A percentile compares a stretch with the other conserved stretches of the same genome.
phyloP scores from a whole-genome alignment of 2,797 vertebrate genomes.

The Karalla daura region DNA sequence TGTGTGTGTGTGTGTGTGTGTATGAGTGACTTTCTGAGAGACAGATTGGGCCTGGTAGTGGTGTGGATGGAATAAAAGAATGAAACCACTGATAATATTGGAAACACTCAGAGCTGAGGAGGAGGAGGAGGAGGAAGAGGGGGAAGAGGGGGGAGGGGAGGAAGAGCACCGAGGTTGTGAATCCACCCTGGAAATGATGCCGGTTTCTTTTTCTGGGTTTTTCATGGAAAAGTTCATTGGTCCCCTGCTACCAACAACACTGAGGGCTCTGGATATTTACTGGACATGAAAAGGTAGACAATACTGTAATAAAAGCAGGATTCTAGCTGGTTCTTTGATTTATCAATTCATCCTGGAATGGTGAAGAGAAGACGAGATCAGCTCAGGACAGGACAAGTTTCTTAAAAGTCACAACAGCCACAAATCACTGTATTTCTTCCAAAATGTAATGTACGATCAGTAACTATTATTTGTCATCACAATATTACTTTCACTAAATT shows the following conservation, averaged over 20 bases:
- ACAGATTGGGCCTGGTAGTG: slow-evolving; percentile 57
- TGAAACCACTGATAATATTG: slow-evolving; percentile 55
- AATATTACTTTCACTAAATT: too few relatives aligned
- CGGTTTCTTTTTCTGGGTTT: slow-evolving; percentile 14
- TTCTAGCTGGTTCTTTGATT: neutral
- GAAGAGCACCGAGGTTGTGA: slow-evolving; percentile 16
- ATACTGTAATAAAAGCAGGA: slow-evolving; percentile 1
- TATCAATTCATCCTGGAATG: too few relatives aligned
- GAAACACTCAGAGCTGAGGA: slow-evolving; percentile 44
- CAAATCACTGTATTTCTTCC: too few relatives aligned
- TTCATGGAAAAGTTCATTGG: slow-evolving; percentile 17
- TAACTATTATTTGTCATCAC: too few relatives aligned
- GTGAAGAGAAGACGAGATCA: too few relatives aligned
- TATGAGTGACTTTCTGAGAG: slow-evolving; percentile 21
- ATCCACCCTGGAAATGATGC: slow-evolving; percentile 23
- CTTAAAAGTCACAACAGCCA: too few relatives aligned
- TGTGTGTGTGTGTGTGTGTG: slow-evolving; percentile 31
- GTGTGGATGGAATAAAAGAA: slow-evolving; percentile 61
- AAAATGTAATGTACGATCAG: too few relatives aligned
- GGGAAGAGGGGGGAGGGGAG: slow-evolving; percentile 18
- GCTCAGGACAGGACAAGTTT: too few relatives aligned
- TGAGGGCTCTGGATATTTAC: slow-evolving; percentile 1
- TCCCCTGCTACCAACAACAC: neutral
- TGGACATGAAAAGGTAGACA: neutral
- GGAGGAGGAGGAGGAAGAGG: slow-evolving; percentile 28